Evolutionary conservation across 2,113 vertebrate genomes (phyloP).

Genomic region (Rhynchopsitta pachyrhyncha): DNA sequence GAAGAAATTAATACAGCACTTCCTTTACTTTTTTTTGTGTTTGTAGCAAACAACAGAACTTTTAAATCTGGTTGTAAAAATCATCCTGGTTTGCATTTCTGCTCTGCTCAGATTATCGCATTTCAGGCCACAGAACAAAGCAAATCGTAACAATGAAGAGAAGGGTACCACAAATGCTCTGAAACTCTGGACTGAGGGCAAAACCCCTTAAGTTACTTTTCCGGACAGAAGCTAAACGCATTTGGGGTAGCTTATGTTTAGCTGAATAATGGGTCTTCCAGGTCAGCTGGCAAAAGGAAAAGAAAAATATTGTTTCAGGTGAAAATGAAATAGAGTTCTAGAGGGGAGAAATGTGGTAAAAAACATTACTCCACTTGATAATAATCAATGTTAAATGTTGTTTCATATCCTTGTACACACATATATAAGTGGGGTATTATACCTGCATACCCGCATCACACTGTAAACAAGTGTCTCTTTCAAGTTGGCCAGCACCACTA

Average conservation of each 20-base stretch:
- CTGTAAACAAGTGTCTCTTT: background rate
- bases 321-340: conserved; percentile 31
- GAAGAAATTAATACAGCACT: background rate
- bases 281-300: conserved; percentile 9
- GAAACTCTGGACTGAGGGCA: background rate
- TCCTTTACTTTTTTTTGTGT: background rate
- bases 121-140: background rate
- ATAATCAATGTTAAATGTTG: background rate
- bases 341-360: background rate
- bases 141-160: background rate
- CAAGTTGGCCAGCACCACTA: background rate
- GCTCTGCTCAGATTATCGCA: background rate
- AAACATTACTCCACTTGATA: background rate
- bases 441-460: background rate
- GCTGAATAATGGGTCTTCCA: conserved; percentile 14
- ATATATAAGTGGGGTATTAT: background rate
- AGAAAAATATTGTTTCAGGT: conserved; percentile 8
- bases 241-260: background rate
- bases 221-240: background rate
- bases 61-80: background rate
- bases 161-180: background rate
- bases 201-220: background rate
- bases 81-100: background rate
- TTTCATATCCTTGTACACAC: background rate
- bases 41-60: background rate